phyloP scores from a whole-genome alignment of 2,797 vertebrate species.

The Gallinago solitaria region DNA sequence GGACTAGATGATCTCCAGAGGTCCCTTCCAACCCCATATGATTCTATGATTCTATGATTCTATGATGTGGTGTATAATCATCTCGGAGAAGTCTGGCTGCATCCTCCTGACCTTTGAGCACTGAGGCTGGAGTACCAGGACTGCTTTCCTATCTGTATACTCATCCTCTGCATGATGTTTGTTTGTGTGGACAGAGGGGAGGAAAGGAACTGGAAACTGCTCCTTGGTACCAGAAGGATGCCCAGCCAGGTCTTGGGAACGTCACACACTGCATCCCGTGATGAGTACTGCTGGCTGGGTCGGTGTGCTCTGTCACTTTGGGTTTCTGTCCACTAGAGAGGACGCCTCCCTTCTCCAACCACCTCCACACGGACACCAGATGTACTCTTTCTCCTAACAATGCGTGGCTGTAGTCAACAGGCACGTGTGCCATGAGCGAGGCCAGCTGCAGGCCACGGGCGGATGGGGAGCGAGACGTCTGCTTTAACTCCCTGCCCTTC shows the following conservation, averaged over 20 bases:
- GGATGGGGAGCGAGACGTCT: neutral
- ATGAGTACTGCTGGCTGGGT: neutral
- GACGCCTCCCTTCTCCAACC: neutral
- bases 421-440: neutral
- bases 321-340: neutral
- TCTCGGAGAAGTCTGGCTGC: neutral
- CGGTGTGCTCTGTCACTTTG: neutral
- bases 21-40: no score
- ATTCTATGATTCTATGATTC: no score
- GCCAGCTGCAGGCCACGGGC: neutral
- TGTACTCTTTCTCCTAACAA: neutral
- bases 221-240: neutral
- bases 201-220: neutral
- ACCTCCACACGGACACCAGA: neutral
- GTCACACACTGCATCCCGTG: rapidly evolving
- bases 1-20: no score
- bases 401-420: neutral
- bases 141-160: neutral
- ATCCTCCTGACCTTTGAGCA: neutral
- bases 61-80: neutral
- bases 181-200: neutral
- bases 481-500: neutral
- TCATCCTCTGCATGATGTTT: neutral
- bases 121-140: neutral
- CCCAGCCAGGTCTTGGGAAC: neutral